Conservation (phyloP, 2,888 invertebrate species). For the Callinectes sapidus region DNA sequence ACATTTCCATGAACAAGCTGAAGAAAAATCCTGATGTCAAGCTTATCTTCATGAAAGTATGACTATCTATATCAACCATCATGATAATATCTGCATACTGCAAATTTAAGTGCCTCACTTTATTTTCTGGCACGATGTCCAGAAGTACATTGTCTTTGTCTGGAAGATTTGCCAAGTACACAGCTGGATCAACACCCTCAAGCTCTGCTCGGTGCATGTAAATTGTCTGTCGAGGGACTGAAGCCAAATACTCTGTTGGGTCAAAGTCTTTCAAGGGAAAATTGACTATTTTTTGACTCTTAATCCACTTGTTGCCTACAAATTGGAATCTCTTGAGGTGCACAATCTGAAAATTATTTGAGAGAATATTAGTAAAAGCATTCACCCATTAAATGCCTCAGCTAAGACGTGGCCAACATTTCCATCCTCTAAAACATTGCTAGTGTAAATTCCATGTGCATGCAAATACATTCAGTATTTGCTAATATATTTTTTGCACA, state of each 20-base stretch:
- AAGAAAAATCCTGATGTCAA: too few relatives aligned
- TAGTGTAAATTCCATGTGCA: too few relatives aligned
- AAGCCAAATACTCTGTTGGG: constrained; percentile 89
- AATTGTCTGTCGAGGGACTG: constrained; percentile 86
- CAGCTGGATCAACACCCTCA: constrained; percentile 69
- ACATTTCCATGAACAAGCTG: too few relatives aligned
- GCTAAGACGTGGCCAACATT: too few relatives aligned
- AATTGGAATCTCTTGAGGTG: constrained; percentile 95
- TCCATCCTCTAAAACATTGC: too few relatives aligned
- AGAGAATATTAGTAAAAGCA: background rate
- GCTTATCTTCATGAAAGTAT: too few relatives aligned
- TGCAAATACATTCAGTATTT: too few relatives aligned
- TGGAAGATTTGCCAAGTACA: constrained; percentile 61
- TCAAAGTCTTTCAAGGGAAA: constrained; percentile 92
- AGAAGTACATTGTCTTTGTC: constrained; percentile 69
- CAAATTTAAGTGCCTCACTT: constrained; percentile 43
- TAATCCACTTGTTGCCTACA: constrained; percentile 93
- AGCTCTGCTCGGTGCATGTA: constrained; percentile 68
- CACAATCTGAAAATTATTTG: constrained; percentile 82
- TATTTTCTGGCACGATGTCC: constrained; percentile 69
- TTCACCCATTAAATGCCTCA: too few relatives aligned
- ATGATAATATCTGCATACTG: background rate
- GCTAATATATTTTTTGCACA: too few relatives aligned
- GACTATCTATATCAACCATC: too few relatives aligned
- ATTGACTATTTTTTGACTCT: constrained; percentile 93